These are phyloP conservation scores for Hylia prasina DNA, from an alignment of 2,113 vertebrate species.

Conservation along the genomic window DNA sequence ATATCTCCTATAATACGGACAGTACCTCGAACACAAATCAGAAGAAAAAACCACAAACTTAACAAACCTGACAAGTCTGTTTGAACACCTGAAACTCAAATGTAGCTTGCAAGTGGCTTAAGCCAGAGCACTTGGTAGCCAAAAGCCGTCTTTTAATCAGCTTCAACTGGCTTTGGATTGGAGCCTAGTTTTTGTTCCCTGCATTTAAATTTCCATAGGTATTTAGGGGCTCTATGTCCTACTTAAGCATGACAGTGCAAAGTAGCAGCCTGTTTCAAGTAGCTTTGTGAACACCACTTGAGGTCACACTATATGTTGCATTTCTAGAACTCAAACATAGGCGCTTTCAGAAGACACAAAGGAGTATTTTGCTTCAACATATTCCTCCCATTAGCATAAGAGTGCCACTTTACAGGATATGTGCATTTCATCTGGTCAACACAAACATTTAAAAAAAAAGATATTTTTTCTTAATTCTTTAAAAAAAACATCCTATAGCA, in stretches of 20 bases:
- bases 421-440: background rate
- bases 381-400: background rate
- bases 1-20: background rate
- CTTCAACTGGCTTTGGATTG: background rate
- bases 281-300: background rate
- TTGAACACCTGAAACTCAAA: background rate
- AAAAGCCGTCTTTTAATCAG: constrained; percentile 27
- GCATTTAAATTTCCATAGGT: background rate
- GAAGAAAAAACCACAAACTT: background rate
- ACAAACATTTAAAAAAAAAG: background rate
- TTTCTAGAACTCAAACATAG: background rate
- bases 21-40: background rate
- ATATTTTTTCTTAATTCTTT: background rate
- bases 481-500: background rate
- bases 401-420: background rate
- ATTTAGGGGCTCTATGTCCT: constrained; percentile 12
- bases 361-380: background rate
- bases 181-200: background rate
- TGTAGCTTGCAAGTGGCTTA: background rate
- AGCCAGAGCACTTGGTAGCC: background rate
- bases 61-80: background rate
- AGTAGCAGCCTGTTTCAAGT: background rate
- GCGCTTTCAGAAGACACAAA: background rate
- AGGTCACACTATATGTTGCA: background rate
- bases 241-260: background rate